Evolutionary conservation across 1,140 invertebrate species (phyloP), one percentile per base, ranked within the genome.

Genomic region (Drosophila sulfurigaster): DNA sequence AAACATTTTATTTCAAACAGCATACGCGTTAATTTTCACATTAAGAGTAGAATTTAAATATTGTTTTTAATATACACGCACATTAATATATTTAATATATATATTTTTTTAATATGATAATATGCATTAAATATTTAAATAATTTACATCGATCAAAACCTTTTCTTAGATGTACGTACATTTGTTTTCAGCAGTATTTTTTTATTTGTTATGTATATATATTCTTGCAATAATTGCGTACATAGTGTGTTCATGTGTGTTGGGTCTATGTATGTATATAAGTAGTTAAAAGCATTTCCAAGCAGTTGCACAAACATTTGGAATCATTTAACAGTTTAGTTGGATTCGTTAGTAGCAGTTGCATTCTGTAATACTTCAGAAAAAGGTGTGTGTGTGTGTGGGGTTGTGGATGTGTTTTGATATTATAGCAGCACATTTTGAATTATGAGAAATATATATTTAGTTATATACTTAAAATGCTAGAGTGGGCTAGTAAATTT

Each of bases 1-100:
- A 62, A 87, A 87, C 83, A 88, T 80, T 88, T 87, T 87, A 87
- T 87, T 87, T 87, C 43, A 87, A 87, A 88, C 82, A 87, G 83
- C 79, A 83, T 82, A 78, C 80, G 83, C 83, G 70, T 63, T 82
- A 88, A 74, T 88, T 54, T 65, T 81, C 83, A 87, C 83, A 87
- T 82, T 88, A 88, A 80, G 80, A 83, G 56, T 87, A 87, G 46
- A 83, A 67, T 88, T 88, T 87, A 80, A 88, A 87, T 87, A 72
- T 87, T 52, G 48, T 71, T 79, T 75, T 82, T 69, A 77, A 79
- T 86, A 76, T 86, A 85, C 82, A 86, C 75, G 68, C 79, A 82
- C 49, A 79, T 74, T 72, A 72, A 86, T 79, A 71, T 74, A 68
- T 73, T 41, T 70, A 46, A 70, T 71, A 58, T 65, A 70, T 71